Evolutionary conservation across 2,888 invertebrate species (phyloP), one percentile per base, ranked within the genome.

Genomic region (Cheilosia vulpina): DNA sequence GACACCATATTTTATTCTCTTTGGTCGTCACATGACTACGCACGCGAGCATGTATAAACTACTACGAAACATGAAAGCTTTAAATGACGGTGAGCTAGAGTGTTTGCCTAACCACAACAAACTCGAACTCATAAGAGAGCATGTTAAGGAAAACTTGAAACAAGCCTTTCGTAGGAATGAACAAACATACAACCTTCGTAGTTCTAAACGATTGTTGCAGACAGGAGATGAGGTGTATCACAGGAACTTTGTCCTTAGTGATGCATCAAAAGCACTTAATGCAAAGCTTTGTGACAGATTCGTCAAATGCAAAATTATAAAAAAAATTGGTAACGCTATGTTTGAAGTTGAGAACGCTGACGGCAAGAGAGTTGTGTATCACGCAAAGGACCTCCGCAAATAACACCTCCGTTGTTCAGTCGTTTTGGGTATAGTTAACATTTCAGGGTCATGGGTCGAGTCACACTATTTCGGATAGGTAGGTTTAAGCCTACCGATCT

Each of bases 141-240:
- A 50, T 0, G 17, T 63, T 0, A 50, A 34, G 34, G n/a, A 34
- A 1, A 65, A 65, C 21, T 13, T 65, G 0, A 9, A 50, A 1
- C 13, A 7, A 21, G 31, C 38, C 2, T 13, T 19, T 15, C 3
- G 1, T 0, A 65, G 21, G 15, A 19, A 21, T 2, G 24, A 38
- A 38, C 52, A 65, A 2, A 34, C 65, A 4, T 65, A 65, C 4
- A 65, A 65, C 9, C 34, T 65, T 1, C n/a, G 65, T 17, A 34
- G 50, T 7, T 13, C 19, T 0, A 19, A 34, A 17, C 34, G 11
- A 38, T 15, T 3, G 4, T 52, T 52, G 13, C 2, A 11, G 4
- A 4, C 52, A 9, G 52, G 52, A 13, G 21, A 52, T 9, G 21
- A 21, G 13, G 21, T 52, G 0, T 24, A 21, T 21, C 19, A 13